A percentile compares a stretch with the other conserved stretches of the same genome.
phyloP scores from a whole-genome alignment of 2,797 vertebrate genomes.

The Micromesistius poutassou region DNA sequence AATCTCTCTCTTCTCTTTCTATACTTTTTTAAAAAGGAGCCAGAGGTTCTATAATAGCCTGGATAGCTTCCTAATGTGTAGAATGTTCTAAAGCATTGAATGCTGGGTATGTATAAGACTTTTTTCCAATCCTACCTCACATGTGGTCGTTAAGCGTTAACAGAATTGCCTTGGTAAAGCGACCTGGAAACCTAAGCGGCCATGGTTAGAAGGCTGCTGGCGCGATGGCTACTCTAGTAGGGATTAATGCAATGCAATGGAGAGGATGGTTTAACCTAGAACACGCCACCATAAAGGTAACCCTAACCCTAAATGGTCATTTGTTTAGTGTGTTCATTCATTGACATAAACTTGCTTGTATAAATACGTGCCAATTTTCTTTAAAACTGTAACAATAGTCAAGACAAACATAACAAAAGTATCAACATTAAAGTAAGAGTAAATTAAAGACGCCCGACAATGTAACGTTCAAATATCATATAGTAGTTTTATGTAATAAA shows the following conservation, averaged over 20 bases:
- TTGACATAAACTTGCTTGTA: slow-evolving; percentile 87
- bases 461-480: slow-evolving; percentile 57
- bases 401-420: slow-evolving; percentile 55
- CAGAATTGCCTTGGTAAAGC: slow-evolving; percentile 73
- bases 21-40: slow-evolving; percentile 85
- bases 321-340: slow-evolving; percentile 85
- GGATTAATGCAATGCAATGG: slow-evolving; percentile 93
- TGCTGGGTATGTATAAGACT: slow-evolving; percentile 83
- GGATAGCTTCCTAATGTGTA: slow-evolving; percentile 83
- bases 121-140: slow-evolving; percentile 82
- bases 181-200: slow-evolving; percentile 87
- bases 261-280: slow-evolving; percentile 98
- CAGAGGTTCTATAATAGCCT: slow-evolving; percentile 85
- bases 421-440: slow-evolving; percentile 69
- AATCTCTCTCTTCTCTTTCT: slow-evolving; percentile 83
- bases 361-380: slow-evolving; percentile 81
- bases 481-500: slow-evolving; percentile 66
- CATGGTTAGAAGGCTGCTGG: slow-evolving; percentile 84
- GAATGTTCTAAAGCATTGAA: slow-evolving; percentile 81
- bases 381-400: slow-evolving; percentile 52
- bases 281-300: slow-evolving; percentile 97
- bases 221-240: slow-evolving; percentile 87
- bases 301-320: slow-evolving; percentile 93
- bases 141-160: slow-evolving; percentile 76
- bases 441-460: slow-evolving; percentile 27